A percentile compares a stretch with the other conserved stretches of the same genome.
Evolutionary conservation across 2,113 vertebrate genomes (phyloP).

Genomic region (Collichthys lucidus): DNA sequence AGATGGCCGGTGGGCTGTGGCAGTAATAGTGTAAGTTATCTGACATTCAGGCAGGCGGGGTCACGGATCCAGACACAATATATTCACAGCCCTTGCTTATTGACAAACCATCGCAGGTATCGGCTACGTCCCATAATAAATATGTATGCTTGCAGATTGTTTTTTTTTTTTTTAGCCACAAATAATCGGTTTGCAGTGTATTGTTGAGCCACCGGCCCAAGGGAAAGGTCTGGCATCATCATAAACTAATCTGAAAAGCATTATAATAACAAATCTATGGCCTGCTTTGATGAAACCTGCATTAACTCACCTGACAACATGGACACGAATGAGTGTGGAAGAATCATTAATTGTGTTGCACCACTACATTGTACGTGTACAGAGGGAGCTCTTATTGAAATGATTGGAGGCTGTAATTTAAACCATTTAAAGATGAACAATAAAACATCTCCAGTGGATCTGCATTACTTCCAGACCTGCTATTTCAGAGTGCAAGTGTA

Average conservation of each 20-base stretch:
- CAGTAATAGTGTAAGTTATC: conserved; percentile 81
- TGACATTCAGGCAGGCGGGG: conserved; percentile 74
- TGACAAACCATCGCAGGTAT: conserved; percentile 80
- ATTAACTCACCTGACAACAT: conserved; percentile 44
- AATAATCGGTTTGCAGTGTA: conserved; percentile 67
- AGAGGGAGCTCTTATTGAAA: conserved; percentile 24
- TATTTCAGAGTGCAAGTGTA: neutral
- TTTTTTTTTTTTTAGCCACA: conserved; percentile 55
- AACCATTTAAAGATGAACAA: conserved; percentile 18
- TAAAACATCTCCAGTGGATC: conserved; percentile 8
- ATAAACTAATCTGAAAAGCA: conserved; percentile 72
- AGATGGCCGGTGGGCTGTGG: conserved; percentile 74
- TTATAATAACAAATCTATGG: conserved; percentile 61
- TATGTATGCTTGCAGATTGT: conserved; percentile 73
- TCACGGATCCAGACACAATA: conserved; percentile 78
- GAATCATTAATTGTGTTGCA: conserved; percentile 45
- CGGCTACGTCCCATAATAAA: conserved; percentile 75
- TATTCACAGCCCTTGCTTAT: conserved; percentile 79
- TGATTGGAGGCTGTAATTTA: conserved; percentile 2
- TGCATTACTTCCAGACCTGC: neutral
- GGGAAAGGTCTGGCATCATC: conserved; percentile 56
- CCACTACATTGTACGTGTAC: conserved; percentile 8
- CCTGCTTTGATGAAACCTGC: conserved; percentile 54
- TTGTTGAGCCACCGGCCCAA: conserved; percentile 49
- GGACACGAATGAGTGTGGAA: conserved; percentile 38